Percentiles rank a stretch among this genome's conserved stretches.
phyloP scores from a whole-genome alignment of 2,113 vertebrate species.

The Cephalopterus ornatus region DNA sequence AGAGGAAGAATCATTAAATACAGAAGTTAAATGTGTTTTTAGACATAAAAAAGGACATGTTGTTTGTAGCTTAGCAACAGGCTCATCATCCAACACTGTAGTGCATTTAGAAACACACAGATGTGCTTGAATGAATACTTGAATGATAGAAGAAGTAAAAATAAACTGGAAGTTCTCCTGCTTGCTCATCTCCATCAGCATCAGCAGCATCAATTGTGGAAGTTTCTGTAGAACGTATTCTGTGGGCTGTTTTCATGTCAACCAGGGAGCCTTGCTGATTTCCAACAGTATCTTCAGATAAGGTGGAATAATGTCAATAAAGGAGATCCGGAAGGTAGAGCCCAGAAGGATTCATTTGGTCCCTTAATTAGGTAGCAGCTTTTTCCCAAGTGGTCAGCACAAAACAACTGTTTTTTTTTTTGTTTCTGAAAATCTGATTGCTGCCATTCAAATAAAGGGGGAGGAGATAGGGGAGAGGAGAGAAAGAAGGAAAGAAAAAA shows the following conservation, averaged over 20 bases:
- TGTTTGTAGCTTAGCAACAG: slow-evolving; percentile 60
- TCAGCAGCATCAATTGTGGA: not conserved
- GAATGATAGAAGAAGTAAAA: slow-evolving; percentile 31
- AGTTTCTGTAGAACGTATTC: not conserved
- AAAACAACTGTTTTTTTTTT: not conserved
- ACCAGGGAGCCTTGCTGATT: not conserved
- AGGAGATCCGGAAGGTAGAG: not conserved
- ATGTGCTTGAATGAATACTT: slow-evolving; percentile 29
- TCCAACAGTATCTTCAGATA: not conserved
- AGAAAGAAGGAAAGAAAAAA: not conserved
- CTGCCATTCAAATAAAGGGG: not conserved
- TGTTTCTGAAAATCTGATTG: not conserved
- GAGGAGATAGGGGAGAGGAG: fast-evolving
- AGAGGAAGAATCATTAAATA: not conserved
- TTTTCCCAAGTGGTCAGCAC: not conserved
- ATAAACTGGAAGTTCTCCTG: slow-evolving; percentile 4
- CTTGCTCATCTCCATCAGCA: not conserved
- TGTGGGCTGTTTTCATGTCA: not conserved
- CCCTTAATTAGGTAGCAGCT: not conserved
- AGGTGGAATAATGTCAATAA: not conserved
- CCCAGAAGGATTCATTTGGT: not conserved
- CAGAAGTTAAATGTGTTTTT: slow-evolving; percentile 47
- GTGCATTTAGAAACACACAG: slow-evolving; percentile 21
- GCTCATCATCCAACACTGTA: not conserved
- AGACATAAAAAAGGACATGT: not conserved